A percentile compares a stretch with the other conserved stretches of the same genome.
Evolutionary conservation across 2,797 vertebrate genomes (phyloP).

Genomic region (Cossypha dichroa): DNA sequence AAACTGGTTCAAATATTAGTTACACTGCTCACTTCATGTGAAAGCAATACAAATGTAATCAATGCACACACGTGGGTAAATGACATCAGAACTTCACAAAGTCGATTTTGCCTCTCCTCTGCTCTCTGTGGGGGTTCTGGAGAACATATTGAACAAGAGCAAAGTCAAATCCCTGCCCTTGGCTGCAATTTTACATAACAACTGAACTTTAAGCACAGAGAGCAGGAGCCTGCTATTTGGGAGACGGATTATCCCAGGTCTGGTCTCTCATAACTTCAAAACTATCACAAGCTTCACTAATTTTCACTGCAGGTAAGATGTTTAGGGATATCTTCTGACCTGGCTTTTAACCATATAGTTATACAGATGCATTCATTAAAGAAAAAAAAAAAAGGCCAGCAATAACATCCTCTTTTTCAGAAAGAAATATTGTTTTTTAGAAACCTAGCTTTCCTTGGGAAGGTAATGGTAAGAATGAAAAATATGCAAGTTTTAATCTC

Average conservation of each 20-base stretch:
- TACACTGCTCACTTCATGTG: background rate
- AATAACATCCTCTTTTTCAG: background rate
- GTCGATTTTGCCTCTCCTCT: background rate
- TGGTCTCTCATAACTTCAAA: background rate
- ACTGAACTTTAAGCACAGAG: background rate
- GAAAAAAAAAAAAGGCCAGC: background rate
- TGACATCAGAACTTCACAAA: conserved; percentile 41
- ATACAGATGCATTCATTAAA: background rate
- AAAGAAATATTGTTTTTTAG: background rate
- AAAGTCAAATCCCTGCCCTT: conserved; percentile 26
- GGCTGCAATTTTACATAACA: conserved; percentile 16
- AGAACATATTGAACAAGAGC: background rate
- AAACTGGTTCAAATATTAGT: conserved; percentile 1
- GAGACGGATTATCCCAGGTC: background rate
- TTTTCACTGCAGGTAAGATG: background rate
- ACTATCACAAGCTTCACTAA: background rate
- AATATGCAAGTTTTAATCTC: background rate
- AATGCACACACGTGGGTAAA: conserved; percentile 7
- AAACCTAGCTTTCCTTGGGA: background rate
- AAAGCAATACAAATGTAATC: conserved; percentile 46
- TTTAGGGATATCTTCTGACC: background rate
- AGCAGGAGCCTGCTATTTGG: background rate
- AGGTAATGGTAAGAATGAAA: background rate
- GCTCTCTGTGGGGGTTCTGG: background rate
- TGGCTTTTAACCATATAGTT: background rate